phyloP scores from a whole-genome alignment of 2,797 vertebrate species.

The Galagoides demidoff region DNA sequence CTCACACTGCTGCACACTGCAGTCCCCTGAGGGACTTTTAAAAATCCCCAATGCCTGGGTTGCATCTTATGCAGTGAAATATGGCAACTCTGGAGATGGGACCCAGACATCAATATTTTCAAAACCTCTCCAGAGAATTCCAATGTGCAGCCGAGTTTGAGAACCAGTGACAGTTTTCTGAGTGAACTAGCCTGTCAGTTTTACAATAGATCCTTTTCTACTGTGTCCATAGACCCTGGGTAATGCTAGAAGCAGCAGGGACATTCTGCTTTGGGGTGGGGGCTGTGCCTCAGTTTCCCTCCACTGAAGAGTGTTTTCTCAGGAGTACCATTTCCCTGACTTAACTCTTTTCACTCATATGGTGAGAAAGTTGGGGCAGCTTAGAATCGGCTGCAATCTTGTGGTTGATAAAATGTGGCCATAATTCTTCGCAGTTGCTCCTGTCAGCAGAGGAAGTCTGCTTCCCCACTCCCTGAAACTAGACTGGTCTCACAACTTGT shows the following conservation, averaged over 20 bases:
- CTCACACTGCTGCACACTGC: background rate
- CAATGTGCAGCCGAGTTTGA: background rate
- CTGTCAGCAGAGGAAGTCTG: background rate
- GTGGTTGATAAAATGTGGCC: background rate
- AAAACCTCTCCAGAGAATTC: background rate
- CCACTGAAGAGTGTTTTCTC: background rate
- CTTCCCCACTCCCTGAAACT: constrained; percentile 10
- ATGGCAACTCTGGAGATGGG: background rate
- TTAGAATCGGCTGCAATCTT: background rate
- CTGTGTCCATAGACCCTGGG: accelerated
- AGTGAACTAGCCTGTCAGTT: background rate
- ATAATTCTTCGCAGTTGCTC: background rate
- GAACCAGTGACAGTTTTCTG: background rate
- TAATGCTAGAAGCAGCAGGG: background rate
- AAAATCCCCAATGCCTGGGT: background rate
- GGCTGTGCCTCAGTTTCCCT: background rate
- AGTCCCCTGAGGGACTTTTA: background rate
- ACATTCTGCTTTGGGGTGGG: background rate
- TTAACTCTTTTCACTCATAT: background rate
- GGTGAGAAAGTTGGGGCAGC: background rate
- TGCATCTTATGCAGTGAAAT: background rate
- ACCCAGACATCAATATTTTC: background rate
- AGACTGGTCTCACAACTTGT: background rate
- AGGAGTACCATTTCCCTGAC: background rate
- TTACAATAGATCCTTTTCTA: background rate